Evolutionary conservation across 2,797 vertebrate species (phyloP), one percentile per base, ranked within the genome.

Genomic region (Muscicapa comitata): DNA sequence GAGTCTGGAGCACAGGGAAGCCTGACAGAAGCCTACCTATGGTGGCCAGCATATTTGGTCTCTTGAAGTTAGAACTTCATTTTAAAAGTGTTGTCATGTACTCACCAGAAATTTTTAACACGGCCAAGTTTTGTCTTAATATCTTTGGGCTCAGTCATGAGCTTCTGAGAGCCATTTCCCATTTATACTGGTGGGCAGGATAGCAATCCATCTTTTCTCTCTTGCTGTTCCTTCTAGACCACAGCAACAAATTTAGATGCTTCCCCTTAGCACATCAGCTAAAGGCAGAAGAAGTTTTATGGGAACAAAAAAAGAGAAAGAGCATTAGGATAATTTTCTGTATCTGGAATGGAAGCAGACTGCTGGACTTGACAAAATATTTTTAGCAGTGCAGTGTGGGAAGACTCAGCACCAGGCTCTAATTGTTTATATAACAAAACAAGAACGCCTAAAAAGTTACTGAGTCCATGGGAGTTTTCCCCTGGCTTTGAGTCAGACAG

Each of bases 361-460:
- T 77, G 20, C 14, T 79, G 48, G 33, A 74, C 21, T 83, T 80
- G 1, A 4, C 7, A 61, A 38, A 61, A 8, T 58, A 29, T 86
- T 68, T 90, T 86, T 58, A 23, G 14, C 42, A 62, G 50, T 2
- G 1, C 6, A 42, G 17, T 4, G 3, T 58, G 25, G 0, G 0
- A 83, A 10, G 29, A 74, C 38, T 62, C 47, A 37, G 50, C 17
- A 94, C 10, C 29, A 71, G 48, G 19, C 21, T 88, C 12, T 90
- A 2, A 1, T 35, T 63, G 38, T 55, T 93, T 77, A 33, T 33
- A 40, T 10, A 80, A 58, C 33, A 83, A 88, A 90, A 77, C 6
- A 43, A 77, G 19, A 78, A 33, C 0, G 11, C 73, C 74, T 77
- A 35, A 91, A 72, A 77, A 78, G 50, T 61, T 47, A 21, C 18